phyloP scores from a whole-genome alignment of 2,113 vertebrate genomes.

The Excalfactoria chinensis region DNA sequence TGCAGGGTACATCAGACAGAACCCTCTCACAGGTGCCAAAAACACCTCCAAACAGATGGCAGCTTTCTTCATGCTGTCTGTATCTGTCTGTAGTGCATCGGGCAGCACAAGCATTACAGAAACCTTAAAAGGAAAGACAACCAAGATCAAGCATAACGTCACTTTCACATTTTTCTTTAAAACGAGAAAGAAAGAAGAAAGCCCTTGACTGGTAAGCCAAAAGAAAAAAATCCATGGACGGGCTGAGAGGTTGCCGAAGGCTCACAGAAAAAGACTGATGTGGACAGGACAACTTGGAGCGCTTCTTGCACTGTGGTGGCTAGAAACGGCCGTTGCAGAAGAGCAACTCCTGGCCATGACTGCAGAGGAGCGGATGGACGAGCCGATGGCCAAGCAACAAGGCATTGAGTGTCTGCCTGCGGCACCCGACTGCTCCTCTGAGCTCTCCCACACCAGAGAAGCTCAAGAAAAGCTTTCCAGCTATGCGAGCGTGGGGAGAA shows the following conservation, averaged over 20 bases:
- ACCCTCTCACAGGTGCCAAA: neutral
- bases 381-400: neutral
- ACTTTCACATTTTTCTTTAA: constrained; percentile 61
- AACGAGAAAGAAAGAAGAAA: constrained; percentile 40
- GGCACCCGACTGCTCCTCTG: neutral
- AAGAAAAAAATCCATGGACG: neutral
- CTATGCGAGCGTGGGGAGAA: accelerated
- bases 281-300: neutral
- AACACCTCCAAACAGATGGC: neutral
- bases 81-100: neutral
- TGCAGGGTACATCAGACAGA: neutral
- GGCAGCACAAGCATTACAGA: constrained; percentile 15
- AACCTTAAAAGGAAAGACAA: neutral
- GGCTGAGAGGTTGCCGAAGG: constrained; percentile 22
- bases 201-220: constrained; percentile 61
- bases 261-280: neutral
- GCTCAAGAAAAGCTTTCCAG: neutral
- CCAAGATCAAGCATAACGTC: constrained; percentile 17
- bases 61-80: neutral
- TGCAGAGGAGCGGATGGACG: neutral
- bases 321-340: constrained; percentile 1
- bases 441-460: neutral
- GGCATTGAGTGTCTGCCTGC: accelerated
- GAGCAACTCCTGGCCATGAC: neutral
- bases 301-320: neutral